Base-by-base conservation (phyloP, 2,113 vertebrate species). In the Rallus limicola region DNA sequence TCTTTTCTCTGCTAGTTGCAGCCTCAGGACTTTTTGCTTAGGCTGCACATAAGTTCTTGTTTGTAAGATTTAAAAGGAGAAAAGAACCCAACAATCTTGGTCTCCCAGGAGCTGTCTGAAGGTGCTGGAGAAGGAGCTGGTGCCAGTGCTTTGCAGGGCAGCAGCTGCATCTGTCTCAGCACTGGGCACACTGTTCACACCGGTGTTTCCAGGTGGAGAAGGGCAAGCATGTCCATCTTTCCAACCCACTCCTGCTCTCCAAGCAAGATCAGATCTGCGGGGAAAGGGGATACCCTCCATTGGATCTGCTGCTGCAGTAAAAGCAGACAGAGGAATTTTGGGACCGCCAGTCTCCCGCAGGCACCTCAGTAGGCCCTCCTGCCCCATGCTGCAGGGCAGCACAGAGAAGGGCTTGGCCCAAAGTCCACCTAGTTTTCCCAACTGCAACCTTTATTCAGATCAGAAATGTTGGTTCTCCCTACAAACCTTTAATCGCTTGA, bases 11-110 rank as follows among this genome's bases (percentile, higher is more conserved):
- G 65, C 50, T 77, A 21, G 63, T 25, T 91, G 88, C 92, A 92
- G 80, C 93, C 86, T 93, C 79, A 31, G 77, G 81, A 94, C 62
- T 77, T 96, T 89, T 82, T 76, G 86, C 96, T 94, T 89, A 93
- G 92, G 88, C 70, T 91, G 92, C 81, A 89, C 31, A 10, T 86
- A 96, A 86, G 93, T 94, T 96, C 72, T 86, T 53, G 60, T 64
- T 89, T 59, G 48, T 65, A 87, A 89, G 70, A 93, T 58, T 90
- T 95, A 85, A 91, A 93, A 78, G 65, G 77, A 75, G 77, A 8
- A 26, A 79, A 65, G 40, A 92, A 90, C 77, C 38, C 16, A 75
- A 68, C 59, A 56, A 10, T 68, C 79, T 62, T 74, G 59, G 42
- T 79, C 69, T 92, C 63, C 38, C 52, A 91, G 80, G 77, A 88